Conservation (phyloP, 2,113 vertebrate genomes). For the Grammomys dolichurus region DNA sequence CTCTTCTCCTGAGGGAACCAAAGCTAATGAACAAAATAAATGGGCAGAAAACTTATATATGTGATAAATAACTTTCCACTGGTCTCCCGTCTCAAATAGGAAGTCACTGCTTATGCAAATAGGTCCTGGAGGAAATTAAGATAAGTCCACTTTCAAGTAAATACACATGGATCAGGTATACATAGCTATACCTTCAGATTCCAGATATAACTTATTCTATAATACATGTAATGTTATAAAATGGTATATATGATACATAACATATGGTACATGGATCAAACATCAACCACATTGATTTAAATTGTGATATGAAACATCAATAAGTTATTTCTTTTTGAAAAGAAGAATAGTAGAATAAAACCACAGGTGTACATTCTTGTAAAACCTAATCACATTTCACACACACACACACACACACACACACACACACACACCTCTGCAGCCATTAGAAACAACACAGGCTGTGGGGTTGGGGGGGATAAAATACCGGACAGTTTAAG, state of each 20-base stretch:
- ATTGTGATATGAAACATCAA: background rate
- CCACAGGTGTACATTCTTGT: background rate
- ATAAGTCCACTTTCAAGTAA: background rate
- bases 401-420: rapidly evolving
- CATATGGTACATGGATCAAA: background rate
- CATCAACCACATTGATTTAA: background rate
- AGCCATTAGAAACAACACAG: background rate
- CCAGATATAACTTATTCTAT: background rate
- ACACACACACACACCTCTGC: rapidly evolving
- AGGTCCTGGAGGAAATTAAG: background rate
- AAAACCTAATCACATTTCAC: rapidly evolving
- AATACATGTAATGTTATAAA: background rate
- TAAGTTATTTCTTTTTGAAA: background rate
- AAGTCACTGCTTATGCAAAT: background rate
- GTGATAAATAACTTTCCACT: background rate
- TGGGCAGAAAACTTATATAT: too few species aligned
- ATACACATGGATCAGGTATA: background rate
- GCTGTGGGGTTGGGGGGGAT: too few species aligned
- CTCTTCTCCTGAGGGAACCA: background rate
- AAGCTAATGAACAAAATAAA: background rate
- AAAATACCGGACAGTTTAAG: background rate
- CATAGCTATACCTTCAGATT: rapidly evolving
- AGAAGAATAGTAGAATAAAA: background rate
- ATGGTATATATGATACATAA: background rate
- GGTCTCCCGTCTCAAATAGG: too few species aligned